phyloP scores from a whole-genome alignment of 2,113 vertebrate species.

The Circaetus gallicus region DNA sequence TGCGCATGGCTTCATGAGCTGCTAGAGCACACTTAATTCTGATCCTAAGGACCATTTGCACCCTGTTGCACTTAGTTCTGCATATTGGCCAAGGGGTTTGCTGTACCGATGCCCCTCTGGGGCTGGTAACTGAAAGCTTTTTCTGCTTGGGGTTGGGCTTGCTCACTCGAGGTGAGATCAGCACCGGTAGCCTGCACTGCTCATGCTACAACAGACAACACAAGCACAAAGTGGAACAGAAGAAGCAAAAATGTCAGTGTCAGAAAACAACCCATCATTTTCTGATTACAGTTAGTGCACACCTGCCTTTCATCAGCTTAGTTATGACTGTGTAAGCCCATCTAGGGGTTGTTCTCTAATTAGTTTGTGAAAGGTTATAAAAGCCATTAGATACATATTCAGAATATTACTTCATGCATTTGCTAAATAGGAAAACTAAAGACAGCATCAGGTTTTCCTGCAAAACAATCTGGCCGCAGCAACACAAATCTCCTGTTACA shows the following conservation, averaged over 20 bases:
- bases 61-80: background rate
- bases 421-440: background rate
- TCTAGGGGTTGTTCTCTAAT: background rate
- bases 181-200: background rate
- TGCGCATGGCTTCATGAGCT: background rate
- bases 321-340: background rate
- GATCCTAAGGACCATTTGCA: background rate
- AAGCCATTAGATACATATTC: background rate
- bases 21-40: background rate
- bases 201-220: background rate
- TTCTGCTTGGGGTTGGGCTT: background rate
- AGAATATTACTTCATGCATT: background rate
- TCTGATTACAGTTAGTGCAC: background rate
- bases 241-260: background rate
- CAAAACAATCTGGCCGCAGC: background rate
- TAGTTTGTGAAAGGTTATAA: background rate
- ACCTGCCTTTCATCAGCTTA: background rate
- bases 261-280: background rate
- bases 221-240: background rate
- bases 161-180: background rate
- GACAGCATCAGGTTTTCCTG: background rate
- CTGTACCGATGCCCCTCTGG: rapidly evolving
- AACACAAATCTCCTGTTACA: background rate
- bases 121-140: background rate
- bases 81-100: background rate